phyloP scores from a whole-genome alignment of 2,113 vertebrate genomes.

The Melanocharis versteri region DNA sequence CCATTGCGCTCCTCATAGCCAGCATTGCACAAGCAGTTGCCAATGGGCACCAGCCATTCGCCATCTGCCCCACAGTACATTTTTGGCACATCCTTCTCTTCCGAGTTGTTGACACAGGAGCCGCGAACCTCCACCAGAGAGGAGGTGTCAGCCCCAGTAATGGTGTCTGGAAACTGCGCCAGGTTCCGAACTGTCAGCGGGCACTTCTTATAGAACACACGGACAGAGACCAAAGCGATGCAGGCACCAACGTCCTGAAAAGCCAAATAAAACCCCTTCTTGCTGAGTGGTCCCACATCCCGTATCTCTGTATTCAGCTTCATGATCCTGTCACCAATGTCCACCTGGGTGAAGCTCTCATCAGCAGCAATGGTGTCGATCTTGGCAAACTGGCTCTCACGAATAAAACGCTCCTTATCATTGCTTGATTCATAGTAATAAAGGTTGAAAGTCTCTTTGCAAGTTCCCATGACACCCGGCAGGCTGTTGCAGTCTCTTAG shows the following conservation, averaged over 20 bases:
- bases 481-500: conserved; percentile 97
- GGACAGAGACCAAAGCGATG: conserved; percentile 93
- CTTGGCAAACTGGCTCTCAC: conserved; percentile 93
- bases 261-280: conserved; percentile 94
- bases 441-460: conserved; percentile 98
- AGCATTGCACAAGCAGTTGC: conserved; percentile 94
- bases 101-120: conserved; percentile 95
- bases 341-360: conserved; percentile 98
- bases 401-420: conserved; percentile 89
- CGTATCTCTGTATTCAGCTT: conserved; percentile 96
- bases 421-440: conserved; percentile 97
- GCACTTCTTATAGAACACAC: conserved; percentile 97
- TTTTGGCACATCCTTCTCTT: conserved; percentile 97
- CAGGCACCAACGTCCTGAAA: conserved; percentile 98
- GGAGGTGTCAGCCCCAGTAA: conserved; percentile 93
- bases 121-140: conserved; percentile 96
- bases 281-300: conserved; percentile 87
- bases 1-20: conserved; percentile 90
- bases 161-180: conserved; percentile 95
- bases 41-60: conserved; percentile 98
- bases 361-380: conserved; percentile 96
- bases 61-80: conserved; percentile 99
- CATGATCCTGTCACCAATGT: conserved; percentile 98
- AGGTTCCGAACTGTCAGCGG: conserved; percentile 90
- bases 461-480: conserved; percentile 95